Base-by-base conservation (phyloP, 1,140 invertebrate species). In the Chlorops oryzae region DNA sequence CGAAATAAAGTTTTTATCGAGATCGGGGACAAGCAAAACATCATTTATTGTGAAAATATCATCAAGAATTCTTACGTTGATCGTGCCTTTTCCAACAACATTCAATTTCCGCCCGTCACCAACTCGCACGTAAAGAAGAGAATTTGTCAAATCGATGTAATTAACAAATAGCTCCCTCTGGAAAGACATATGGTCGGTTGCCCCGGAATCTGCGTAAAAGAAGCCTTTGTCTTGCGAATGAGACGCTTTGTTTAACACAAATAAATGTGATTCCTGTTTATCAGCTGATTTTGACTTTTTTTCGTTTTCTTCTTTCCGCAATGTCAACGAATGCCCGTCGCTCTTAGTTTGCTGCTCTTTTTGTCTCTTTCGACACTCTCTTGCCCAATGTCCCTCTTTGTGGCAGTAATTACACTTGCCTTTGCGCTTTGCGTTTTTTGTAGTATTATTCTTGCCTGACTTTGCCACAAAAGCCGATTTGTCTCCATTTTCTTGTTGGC, bases 1-100 rank as follows among this genome's bases (percentile, higher is more conserved):
- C 35, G 60, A 64, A 40, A 61, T 59, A 9, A 65, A 44, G 53
- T 68, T 62, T n/a, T 48, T 25, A 17, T 35, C 35, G 12, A 39
- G 25, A 44, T 47, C 44, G 13, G 56, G 54, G 39, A 65, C 59
- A 18, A n/a, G n/a, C 52, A 52, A 1, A 58, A 23, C 7, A 64
- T 55, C 18, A 55, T 34, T 5, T 56, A 47, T 24, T n/a, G n/a
- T n/a, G n/a, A 59, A 54, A n/a, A 22, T 48, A 54, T 25, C n/a
- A 34, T 47, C 43, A 38, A 52, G 47, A 9, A 61, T 49, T 7
- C 9, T 10, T 28, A 61, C 45, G 2, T 43, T 59, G 10, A 52
- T 55, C 9, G 15, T 15, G 20, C 54, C 59, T 49, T 47, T 50
- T 18, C 55, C 47, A 7, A 51, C 51, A 2, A 18, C 25, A n/a